Evolutionary conservation across 2,797 vertebrate genomes (phyloP).

Genomic region (Sternotherus odoratus): DNA sequence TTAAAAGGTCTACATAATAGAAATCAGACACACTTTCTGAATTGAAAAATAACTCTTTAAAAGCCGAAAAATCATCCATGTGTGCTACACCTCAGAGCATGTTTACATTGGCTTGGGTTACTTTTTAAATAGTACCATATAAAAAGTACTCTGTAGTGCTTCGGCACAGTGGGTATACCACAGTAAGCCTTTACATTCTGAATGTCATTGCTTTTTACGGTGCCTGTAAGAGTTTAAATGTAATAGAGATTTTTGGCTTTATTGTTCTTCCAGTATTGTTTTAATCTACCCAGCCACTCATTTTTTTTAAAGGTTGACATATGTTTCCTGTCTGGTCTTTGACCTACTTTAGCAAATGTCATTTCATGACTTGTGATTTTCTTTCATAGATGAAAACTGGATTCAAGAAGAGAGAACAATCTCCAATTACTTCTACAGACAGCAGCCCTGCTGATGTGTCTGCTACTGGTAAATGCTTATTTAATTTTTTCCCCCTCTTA

Average conservation of each 20-base stretch:
- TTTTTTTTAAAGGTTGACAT: conserved; percentile 28
- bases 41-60: background rate
- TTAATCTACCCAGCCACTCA: background rate
- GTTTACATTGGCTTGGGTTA: background rate
- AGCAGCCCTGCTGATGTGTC: conserved; percentile 69
- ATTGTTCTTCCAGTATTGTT: background rate
- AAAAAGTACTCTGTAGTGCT: background rate
- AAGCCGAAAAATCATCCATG: background rate
- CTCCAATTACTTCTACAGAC: conserved; percentile 63
- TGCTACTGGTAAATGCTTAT: conserved; percentile 79
- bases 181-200: background rate
- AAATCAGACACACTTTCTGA: background rate
- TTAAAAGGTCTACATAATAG: background rate
- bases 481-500: conserved; percentile 48
- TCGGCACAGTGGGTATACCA: background rate
- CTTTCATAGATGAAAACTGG: conserved; percentile 78
- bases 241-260: background rate
- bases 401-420: conserved; percentile 76
- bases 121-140: background rate
- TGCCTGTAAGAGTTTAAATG: background rate
- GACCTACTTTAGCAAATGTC: conserved; percentile 63
- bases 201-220: background rate
- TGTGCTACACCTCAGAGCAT: background rate
- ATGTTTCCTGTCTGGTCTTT: conserved; percentile 44
- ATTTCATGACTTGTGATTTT: conserved; percentile 64